Conservation (phyloP, 2,797 vertebrate genomes). For the Luscinia luscinia region DNA sequence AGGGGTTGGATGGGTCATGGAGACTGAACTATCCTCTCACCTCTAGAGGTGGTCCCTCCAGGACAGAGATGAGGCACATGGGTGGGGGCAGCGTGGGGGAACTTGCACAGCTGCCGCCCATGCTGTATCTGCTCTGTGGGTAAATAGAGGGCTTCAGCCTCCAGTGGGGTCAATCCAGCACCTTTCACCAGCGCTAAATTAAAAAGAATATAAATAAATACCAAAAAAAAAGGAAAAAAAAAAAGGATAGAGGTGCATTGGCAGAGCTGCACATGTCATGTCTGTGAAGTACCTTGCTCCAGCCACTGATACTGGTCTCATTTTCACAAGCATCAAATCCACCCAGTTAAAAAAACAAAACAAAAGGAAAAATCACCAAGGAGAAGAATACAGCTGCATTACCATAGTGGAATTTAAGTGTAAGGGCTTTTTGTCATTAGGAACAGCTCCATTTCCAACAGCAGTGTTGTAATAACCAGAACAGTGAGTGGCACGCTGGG, state of each 20-base stretch:
- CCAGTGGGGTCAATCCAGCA: slow-evolving; percentile 76
- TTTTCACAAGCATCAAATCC: slow-evolving; percentile 53
- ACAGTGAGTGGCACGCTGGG: not conserved
- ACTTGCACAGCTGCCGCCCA: slow-evolving; percentile 75
- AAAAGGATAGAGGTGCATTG: slow-evolving; percentile 58
- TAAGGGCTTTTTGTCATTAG: not conserved
- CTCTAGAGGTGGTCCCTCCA: slow-evolving; percentile 78
- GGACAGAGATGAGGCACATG: slow-evolving; percentile 79
- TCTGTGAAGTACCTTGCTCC: slow-evolving; percentile 58
- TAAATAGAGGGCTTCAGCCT: slow-evolving; percentile 79
- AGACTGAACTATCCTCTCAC: slow-evolving; percentile 76
- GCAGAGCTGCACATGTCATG: slow-evolving; percentile 54
- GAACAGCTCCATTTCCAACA: slow-evolving; percentile 11
- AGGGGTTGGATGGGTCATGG: slow-evolving; percentile 68
- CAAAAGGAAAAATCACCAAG: slow-evolving; percentile 44
- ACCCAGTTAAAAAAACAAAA: slow-evolving; percentile 50
- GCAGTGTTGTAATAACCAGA: not conserved
- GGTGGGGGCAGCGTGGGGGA: slow-evolving; percentile 74
- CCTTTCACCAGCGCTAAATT: slow-evolving; percentile 78
- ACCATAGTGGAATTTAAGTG: slow-evolving; percentile 4
- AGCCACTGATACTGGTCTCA: slow-evolving; percentile 38
- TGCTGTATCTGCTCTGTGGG: slow-evolving; percentile 77
- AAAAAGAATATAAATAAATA: slow-evolving; percentile 78
- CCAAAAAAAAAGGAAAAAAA: not conserved
- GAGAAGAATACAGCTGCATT: slow-evolving; percentile 42